Percentiles rank a stretch among this genome's conserved stretches.
Conservation (phyloP, 2,113 vertebrate species). For the Lophochroa leadbeateri region DNA sequence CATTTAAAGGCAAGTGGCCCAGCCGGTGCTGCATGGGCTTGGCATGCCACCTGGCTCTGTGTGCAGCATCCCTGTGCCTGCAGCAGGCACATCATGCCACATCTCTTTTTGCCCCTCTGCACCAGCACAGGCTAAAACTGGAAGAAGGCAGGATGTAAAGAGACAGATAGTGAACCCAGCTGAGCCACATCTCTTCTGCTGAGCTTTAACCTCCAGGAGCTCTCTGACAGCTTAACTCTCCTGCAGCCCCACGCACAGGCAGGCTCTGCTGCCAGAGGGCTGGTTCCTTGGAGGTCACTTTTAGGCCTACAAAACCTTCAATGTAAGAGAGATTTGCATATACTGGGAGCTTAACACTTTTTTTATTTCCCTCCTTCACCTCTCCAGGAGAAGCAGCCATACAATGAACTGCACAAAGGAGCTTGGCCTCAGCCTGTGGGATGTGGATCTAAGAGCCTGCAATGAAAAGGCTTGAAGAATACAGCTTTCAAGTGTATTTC, state of each 20-base stretch:
- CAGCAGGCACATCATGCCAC: rapidly evolving
- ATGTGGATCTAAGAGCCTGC: not conserved
- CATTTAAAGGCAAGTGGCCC: not conserved
- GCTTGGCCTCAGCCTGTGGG: not conserved
- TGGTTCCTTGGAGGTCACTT: not conserved
- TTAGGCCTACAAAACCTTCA: not conserved
- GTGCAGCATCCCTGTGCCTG: not conserved
- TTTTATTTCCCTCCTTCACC: not conserved
- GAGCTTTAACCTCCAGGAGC: not conserved
- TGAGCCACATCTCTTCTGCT: not conserved
- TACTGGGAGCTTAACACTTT: not conserved
- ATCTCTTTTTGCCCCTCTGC: not conserved
- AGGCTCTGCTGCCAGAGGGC: not conserved
- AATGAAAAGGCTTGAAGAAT: not conserved
- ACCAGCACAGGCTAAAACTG: not conserved
- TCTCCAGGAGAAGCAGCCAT: not conserved
- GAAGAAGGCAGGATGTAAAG: not conserved
- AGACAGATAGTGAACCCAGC: not conserved
- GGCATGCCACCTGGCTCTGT: not conserved
- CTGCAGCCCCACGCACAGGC: not conserved
- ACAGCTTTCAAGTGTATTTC: not conserved
- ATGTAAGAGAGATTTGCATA: not conserved
- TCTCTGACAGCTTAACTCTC: not conserved
- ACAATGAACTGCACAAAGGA: not conserved
- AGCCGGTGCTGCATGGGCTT: not conserved